A percentile compares a stretch with the other conserved stretches of the same genome.
Conservation (phyloP, 2,113 vertebrate genomes). For the Labrus mixtus region DNA sequence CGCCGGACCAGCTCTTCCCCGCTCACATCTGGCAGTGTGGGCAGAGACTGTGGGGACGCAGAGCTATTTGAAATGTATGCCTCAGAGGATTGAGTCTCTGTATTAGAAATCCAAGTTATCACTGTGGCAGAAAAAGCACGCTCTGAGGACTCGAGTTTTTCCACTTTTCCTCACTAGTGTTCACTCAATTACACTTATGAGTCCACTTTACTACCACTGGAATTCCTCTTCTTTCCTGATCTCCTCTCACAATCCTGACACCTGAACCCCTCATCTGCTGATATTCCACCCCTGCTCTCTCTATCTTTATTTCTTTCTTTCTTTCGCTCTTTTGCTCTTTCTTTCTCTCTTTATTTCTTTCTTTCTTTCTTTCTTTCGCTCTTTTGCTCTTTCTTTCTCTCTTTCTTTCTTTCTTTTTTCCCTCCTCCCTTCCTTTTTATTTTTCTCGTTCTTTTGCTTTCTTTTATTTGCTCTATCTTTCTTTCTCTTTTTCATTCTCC, state of each 20-base stretch:
- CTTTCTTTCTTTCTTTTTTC: slow-evolving; percentile 26
- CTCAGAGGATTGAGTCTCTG: slow-evolving; percentile 49
- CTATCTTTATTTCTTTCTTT: not conserved
- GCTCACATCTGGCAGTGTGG: slow-evolving; percentile 54
- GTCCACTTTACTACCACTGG: slow-evolving; percentile 38
- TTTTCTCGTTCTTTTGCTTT: too few species aligned
- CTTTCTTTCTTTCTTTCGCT: slow-evolving; percentile 17
- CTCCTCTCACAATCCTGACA: slow-evolving; percentile 30
- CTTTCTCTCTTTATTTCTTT: slow-evolving; percentile 18
- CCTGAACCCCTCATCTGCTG: slow-evolving; percentile 5
- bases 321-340: slow-evolving; percentile 3
- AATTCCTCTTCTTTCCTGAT: slow-evolving; percentile 22
- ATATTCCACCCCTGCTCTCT: not conserved
- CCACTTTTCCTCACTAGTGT: slow-evolving; percentile 40
- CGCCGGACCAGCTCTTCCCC: slow-evolving; percentile 28
- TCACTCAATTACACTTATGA: slow-evolving; percentile 43
- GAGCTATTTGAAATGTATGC: slow-evolving; percentile 62
- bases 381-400: not conserved
- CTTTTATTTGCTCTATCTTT: slow-evolving; percentile 2
- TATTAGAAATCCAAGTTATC: slow-evolving; percentile 56
- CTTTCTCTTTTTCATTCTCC: slow-evolving; percentile 21
- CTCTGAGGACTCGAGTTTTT: slow-evolving; percentile 30
- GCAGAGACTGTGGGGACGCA: slow-evolving; percentile 18
- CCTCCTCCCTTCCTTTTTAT: not conserved
- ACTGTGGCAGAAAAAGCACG: slow-evolving; percentile 18